Percentiles rank a stretch among this genome's conserved stretches.
phyloP scores from a whole-genome alignment of 2,888 invertebrate species.

The Epistrophe eligans region DNA sequence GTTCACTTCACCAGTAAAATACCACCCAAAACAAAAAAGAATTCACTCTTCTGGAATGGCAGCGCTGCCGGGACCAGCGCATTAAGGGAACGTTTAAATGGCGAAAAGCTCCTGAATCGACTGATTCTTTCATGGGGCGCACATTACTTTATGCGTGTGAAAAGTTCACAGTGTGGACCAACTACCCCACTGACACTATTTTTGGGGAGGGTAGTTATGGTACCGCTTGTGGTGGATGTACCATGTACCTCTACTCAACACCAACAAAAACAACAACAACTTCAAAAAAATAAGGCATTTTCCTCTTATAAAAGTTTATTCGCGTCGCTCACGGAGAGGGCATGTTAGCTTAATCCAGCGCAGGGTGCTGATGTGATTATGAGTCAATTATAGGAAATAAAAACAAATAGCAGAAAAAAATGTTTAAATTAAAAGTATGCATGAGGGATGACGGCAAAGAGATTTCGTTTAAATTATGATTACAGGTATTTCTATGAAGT shows the following conservation, averaged over 20 bases:
- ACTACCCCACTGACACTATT: constrained; percentile 59
- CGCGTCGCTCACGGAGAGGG: constrained; percentile 38
- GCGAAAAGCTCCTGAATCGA: constrained; percentile 75
- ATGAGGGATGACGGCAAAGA: constrained; percentile 36
- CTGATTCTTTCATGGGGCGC: constrained; percentile 73
- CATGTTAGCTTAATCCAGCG: constrained; percentile 57
- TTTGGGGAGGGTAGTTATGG: constrained; percentile 41
- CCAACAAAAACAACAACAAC: constrained; percentile 3
- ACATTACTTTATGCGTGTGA: constrained; percentile 75
- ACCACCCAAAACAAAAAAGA: constrained; percentile 72
- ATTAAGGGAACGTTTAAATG: constrained; percentile 74
- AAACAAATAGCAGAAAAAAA: constrained; percentile 46
- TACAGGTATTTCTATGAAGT: constrained; percentile 42
- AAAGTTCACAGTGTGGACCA: constrained; percentile 67
- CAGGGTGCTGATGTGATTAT: constrained; percentile 59
- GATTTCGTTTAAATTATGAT: constrained; percentile 50
- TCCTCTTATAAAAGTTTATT: constrained; percentile 60
- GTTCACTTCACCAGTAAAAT: constrained; percentile 66
- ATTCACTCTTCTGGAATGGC: constrained; percentile 68
- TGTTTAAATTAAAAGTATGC: constrained; percentile 44
- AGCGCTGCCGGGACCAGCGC: constrained; percentile 68
- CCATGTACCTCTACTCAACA: constrained; percentile 9
- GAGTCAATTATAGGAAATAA: constrained; percentile 65
- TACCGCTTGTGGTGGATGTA: constrained; percentile 6
- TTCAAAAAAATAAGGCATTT: constrained; percentile 36